These are phyloP conservation scores for Anoplolepis gracilipes DNA, from an alignment of 1,140 invertebrate genomes.

Conservation along the genomic window DNA sequence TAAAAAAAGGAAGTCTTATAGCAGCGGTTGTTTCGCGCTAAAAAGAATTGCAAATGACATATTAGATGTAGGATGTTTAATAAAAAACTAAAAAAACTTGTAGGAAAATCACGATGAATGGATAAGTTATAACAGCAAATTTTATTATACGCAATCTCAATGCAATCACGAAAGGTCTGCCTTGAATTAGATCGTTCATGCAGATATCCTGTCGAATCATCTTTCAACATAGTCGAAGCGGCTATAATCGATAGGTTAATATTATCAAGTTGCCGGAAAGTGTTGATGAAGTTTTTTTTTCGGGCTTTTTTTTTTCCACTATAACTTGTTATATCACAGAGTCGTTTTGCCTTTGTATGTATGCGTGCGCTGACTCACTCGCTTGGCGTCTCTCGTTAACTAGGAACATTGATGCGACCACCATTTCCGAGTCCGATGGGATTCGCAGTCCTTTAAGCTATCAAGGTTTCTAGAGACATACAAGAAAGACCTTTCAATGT, in stretches of 20 bases:
- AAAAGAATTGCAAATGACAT: conserved; percentile 34
- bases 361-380: conserved; percentile 52
- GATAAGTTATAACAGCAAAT: neutral
- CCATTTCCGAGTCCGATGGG: conserved; percentile 38
- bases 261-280: conserved; percentile 30
- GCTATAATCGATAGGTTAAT: conserved; percentile 8
- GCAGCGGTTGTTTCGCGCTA: neutral
- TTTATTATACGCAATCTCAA: neutral
- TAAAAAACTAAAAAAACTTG: neutral
- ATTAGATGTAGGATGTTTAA: neutral
- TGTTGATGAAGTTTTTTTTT: conserved; percentile 4
- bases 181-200: neutral
- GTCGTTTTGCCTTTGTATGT: conserved; percentile 19
- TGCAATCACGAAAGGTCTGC: neutral
- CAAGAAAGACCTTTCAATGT: neutral
- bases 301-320: conserved; percentile 15
- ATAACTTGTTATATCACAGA: conserved; percentile 5
- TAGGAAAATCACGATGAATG: conserved; percentile 18
- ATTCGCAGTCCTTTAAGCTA: conserved; percentile 30
- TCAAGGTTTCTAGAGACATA: neutral
- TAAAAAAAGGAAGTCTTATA: conserved; percentile 25
- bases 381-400: conserved; percentile 52
- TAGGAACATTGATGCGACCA: conserved; percentile 47
- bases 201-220: neutral
- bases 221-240: neutral